Percentiles rank a stretch among this genome's conserved stretches.
Evolutionary conservation across 2,888 invertebrate species (phyloP).

Genomic region (Rhagonycha fulva): DNA sequence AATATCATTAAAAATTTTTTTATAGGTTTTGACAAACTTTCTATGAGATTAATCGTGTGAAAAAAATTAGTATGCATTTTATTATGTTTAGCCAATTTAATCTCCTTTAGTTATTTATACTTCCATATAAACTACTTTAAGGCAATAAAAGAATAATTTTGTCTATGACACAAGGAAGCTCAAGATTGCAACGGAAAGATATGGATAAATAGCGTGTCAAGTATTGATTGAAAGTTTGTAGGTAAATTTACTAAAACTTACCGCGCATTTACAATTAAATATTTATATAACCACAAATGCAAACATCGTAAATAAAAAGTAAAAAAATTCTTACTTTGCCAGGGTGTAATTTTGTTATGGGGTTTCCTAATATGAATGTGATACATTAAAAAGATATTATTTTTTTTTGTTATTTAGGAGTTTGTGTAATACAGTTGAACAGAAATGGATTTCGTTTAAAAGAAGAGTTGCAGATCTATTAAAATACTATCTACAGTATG

Average conservation of each 20-base stretch:
- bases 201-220: neutral
- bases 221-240: slow-evolving; percentile 24
- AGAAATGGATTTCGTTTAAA: too few species aligned
- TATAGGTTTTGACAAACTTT: neutral
- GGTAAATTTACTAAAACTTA: slow-evolving; percentile 12
- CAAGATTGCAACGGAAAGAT: neutral
- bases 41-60: neutral
- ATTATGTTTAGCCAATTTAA: neutral
- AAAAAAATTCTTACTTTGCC: neutral
- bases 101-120: neutral
- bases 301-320: slow-evolving; percentile 7
- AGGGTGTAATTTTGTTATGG: neutral
- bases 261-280: slow-evolving; percentile 27
- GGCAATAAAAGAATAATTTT: neutral
- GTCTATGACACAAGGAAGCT: neutral
- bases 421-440: too few species aligned
- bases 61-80: neutral
- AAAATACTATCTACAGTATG: too few species aligned
- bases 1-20: slow-evolving; percentile 31
- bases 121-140: neutral
- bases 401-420: too few species aligned
- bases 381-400: too few species aligned
- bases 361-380: neutral
- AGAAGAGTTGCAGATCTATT: too few species aligned
- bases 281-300: slow-evolving; percentile 26